A percentile compares a stretch with the other conserved stretches of the same genome.
Evolutionary conservation across 1,140 invertebrate genomes (phyloP).

Genomic region (Leptoteleia sp.): DNA sequence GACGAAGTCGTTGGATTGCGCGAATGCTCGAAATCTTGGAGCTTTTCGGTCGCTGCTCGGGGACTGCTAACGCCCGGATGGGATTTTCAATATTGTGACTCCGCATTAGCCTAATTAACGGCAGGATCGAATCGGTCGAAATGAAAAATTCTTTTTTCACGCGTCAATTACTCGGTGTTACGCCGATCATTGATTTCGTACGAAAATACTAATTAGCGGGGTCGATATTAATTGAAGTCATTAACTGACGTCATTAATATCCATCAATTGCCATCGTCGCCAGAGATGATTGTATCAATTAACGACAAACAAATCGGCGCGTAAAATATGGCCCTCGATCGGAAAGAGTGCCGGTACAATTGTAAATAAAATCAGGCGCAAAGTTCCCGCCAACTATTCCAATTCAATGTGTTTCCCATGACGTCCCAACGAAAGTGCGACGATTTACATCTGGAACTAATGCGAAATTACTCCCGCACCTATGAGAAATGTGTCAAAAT

Average conservation of each 20-base stretch:
- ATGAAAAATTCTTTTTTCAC: too few relatives aligned
- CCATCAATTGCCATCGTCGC: too few relatives aligned
- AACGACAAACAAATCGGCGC: too few relatives aligned
- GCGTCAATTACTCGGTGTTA: too few relatives aligned
- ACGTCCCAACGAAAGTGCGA: constrained; percentile 56
- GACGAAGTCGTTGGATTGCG: constrained; percentile 41
- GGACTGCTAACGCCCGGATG: constrained; percentile 43
- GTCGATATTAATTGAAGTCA: too few relatives aligned
- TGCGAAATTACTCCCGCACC: constrained; percentile 55
- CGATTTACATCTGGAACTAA: constrained; percentile 59
- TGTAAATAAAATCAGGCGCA: constrained; percentile 32
- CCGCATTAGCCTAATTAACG: constrained; percentile 63
- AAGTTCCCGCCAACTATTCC: constrained; percentile 50
- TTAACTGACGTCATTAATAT: too few relatives aligned
- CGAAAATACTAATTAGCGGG: too few relatives aligned
- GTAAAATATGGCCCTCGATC: neutral
- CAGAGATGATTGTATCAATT: too few relatives aligned
- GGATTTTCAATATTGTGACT: constrained; percentile 70
- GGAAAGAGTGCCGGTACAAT: constrained; percentile 22
- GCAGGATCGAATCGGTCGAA: neutral
- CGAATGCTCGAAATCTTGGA: constrained; percentile 68
- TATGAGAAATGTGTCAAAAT: constrained; percentile 64
- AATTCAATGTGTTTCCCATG: constrained; percentile 54
- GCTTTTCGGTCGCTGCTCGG: constrained; percentile 39
- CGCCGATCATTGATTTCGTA: too few relatives aligned